Base-by-base conservation (phyloP, 1,140 invertebrate species). In the Drosophila ananassae region DNA sequence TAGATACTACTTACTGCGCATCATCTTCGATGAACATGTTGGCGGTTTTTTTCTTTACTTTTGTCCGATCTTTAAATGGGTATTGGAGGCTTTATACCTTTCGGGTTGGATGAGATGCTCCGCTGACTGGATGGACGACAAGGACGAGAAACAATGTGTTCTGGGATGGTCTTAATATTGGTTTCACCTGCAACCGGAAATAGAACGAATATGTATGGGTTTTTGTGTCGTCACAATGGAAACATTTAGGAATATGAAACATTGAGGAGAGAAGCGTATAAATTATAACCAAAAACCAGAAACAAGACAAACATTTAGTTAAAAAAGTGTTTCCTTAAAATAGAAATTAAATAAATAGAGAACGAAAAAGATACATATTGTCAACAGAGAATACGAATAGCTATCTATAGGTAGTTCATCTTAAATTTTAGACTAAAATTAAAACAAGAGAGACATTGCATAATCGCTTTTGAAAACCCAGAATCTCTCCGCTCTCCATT, bases 11-110 rank as follows among this genome's bases (percentile, higher is more conserved):
- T 92, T 87, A 92, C 91, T 92, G 85, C 67, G 87, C 91, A 80
- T 92, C 91, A 90, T 92, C 91, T 91, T 92, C 91, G 89, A 92
- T 92, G 72, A 92, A 92, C 91, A 92, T 92, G 72, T 89, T 91
- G 79, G 9, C 34, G 60, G 53, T 6, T 28, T 28, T 28, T 30
- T 62, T 56, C 34, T 58, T 34, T 57, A 47, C 54, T n/a, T 68
- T 61, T 39, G 44, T 60, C 55, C 54, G 72, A 56, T 56, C 28
- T 55, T 41, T 39, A 21, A 21, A 25, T 22, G 52, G 30, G 5
- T 9, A 34, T 34, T 34, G 48, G 21, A 44, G 13, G 32, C 22
- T 44, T 60, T 46, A 21, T 34, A 17, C 17, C 32, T 48, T 48
- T 8, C 48, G 32, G 58, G 32, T 47, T 17, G 22, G 56, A 60